These are phyloP conservation scores for Netelia melanura DNA, from an alignment of 2,888 invertebrate genomes.

Conservation along the genomic window DNA sequence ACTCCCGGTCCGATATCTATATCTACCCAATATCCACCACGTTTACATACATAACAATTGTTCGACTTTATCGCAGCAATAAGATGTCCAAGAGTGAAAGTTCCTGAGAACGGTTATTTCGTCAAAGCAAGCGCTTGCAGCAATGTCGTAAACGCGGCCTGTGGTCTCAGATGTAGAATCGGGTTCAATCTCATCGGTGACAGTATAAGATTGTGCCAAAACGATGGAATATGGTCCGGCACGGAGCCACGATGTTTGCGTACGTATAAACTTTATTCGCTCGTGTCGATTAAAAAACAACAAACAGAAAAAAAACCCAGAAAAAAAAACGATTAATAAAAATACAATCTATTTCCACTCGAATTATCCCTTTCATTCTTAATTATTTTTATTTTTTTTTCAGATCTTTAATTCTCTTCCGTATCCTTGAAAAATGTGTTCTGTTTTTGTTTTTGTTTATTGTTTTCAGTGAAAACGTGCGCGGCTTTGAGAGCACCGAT, in stretches of 20 bases:
- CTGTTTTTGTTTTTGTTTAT: slow-evolving; percentile 68
- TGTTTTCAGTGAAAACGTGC: slow-evolving; percentile 87
- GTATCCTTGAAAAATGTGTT: slow-evolving; percentile 9
- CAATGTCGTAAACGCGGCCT: slow-evolving; percentile 89
- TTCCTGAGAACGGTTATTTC: slow-evolving; percentile 89
- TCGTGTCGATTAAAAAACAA: background rate
- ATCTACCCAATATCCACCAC: too few relatives aligned
- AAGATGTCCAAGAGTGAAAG: slow-evolving; percentile 87
- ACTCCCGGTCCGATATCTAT: too few relatives aligned
- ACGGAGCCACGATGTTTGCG: slow-evolving; percentile 87
- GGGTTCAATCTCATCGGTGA: slow-evolving; percentile 87
- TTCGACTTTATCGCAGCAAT: slow-evolving; percentile 83
- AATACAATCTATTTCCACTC: slow-evolving; percentile 10
- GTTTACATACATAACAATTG: too few relatives aligned
- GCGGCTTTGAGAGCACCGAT: slow-evolving; percentile 86
- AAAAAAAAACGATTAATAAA: too few relatives aligned
- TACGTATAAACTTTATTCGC: slow-evolving; percentile 80
- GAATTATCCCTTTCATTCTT: slow-evolving; percentile 19
- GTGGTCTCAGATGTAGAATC: slow-evolving; percentile 89
- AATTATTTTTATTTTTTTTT: slow-evolving; percentile 28
- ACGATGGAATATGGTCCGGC: slow-evolving; percentile 89
- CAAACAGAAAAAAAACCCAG: background rate
- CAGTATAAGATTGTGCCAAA: slow-evolving; percentile 88
- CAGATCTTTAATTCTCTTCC: background rate
- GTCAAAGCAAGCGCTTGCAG: slow-evolving; percentile 87